These are phyloP conservation scores for Empis livida DNA, from an alignment of 2,888 invertebrate genomes.

Conservation along the genomic window DNA sequence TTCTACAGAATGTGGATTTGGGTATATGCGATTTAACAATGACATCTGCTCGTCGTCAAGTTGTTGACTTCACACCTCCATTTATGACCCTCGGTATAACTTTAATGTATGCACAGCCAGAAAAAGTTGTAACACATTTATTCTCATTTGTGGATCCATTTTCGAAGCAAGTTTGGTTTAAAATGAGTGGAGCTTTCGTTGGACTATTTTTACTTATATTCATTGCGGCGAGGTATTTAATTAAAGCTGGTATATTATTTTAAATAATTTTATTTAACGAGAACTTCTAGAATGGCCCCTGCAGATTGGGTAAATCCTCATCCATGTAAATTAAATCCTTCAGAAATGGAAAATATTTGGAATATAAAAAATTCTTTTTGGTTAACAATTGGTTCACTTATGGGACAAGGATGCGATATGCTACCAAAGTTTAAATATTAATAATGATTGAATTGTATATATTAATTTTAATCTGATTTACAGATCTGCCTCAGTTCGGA, in stretches of 20 bases:
- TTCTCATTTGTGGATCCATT: constrained; percentile 87
- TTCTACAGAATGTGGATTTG: constrained; percentile 71
- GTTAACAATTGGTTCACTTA: constrained; percentile 82
- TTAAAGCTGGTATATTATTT: neutral
- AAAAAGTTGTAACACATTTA: constrained; percentile 58
- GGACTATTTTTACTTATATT: constrained; percentile 31
- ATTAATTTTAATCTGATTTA: neutral
- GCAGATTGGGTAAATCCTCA: constrained; percentile 91
- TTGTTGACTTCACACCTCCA: constrained; percentile 90
- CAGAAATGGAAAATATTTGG: constrained; percentile 81
- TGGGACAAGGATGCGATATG: constrained; percentile 89
- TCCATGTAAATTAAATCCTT: constrained; percentile 71
- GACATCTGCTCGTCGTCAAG: constrained; percentile 75
- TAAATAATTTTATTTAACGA: no score
- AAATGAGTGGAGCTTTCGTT: constrained; percentile 77
- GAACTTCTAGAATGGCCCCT: constrained; percentile 65
- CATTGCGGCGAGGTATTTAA: neutral
- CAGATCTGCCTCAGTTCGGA: constrained; percentile 78
- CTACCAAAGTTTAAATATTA: constrained; percentile 56
- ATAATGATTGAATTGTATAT: neutral
- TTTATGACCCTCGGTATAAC: constrained; percentile 95
- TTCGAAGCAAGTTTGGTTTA: constrained; percentile 80
- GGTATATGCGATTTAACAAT: constrained; percentile 95
- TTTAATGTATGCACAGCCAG: constrained; percentile 72
- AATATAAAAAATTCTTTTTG: constrained; percentile 78